Base-by-base conservation (phyloP, 2,888 invertebrate species). In the Chelonus formosanus region DNA sequence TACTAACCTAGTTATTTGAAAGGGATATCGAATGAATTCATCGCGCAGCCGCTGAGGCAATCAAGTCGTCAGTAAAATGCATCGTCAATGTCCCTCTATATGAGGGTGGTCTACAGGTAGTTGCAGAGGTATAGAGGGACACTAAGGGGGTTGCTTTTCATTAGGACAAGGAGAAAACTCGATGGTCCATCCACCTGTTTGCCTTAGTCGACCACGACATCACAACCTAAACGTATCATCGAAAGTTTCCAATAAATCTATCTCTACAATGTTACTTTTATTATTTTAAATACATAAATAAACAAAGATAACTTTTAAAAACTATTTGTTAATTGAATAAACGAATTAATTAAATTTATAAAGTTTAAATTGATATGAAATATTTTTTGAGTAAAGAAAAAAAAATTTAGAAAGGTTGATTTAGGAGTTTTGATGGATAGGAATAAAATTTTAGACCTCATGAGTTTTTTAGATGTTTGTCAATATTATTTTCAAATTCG, bases 381-480 rank as follows among this genome's bases (percentile, higher is more conserved):
- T 20, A 20, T 20, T 20, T 20, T 20, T 20, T 20, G 1, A 20
- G 2, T 20, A 20, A 1, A 20, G 20, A 20, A 20, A 20, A 20
- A 20, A 20, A 1, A 20, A 20, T 20, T 20, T 20, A 20, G 20
- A 20, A 20, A 20, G 20, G 20, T 20, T 20, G 20, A 20, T 20
- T 20, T 20, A 20, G 20, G 2, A 40, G 7, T 43, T 0, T 44
- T 34, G n/a, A 40, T n/a, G 20, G 34, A 34, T 10, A 45, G 5
- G 35, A 5, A 34, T 44, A 75, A 71, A 69, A 76, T 80, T 69
- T 68, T 82, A 59, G 80, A 82, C 67, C 75, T 81, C 57, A 78
- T 81, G 67, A 75, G 73, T 72, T 82, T 78, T 71, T 77, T 82
- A 68, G 80, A 82, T 68, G 72, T 81, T 57, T 82, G 81, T 73